Base-by-base conservation (phyloP, 2,113 vertebrate species). In the Cebidichthys violaceus region DNA sequence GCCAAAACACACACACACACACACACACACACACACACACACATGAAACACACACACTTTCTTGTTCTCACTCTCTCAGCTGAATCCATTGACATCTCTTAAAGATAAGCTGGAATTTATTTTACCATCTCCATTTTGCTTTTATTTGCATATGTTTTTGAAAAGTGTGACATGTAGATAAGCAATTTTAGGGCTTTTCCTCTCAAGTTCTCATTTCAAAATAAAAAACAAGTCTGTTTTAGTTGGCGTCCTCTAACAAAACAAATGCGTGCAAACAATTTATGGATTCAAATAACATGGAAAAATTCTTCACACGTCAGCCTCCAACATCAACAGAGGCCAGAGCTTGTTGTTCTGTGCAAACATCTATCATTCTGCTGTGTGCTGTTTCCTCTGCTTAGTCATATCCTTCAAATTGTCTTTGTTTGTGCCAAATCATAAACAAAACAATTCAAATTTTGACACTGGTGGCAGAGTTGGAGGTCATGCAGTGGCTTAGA, bases 351-450 rank as follows among this genome's bases (percentile, higher is more conserved):
- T 86, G 64, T 69, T 90, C 64, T 39, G 35, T 57, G 17, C 64
- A 82, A 73, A 75, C 75, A 75, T 77, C 52, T 33, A 82, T 78
- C 60, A 78, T 50, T 79, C 65, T 55, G 41, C 64, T 22, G 45
- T 70, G 69, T 76, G 66, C 35, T 24, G 15, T 41, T 75, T 75
- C 24, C 31, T 68, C 81, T 79, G 85, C 83, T 86, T 83, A 88
- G 50, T 88, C 85, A 86, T 85, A 45, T 75, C 55, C 61, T 80
- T 77, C 55, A 84, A 55, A 79, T 69, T 52, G 68, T 71, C 60
- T 84, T 70, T 27, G 37, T 68, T 65, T 27, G 29, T 62, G 60
- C 75, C 37, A 76, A 80, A 68, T 70, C 20, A 18, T 73, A 70
- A 76, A 67, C 1, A 0, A 64, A 79, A 74, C 15, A 64, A 70